Conservation (phyloP, 2,797 vertebrate genomes). For the Microctenopoma steveboyesi region DNA sequence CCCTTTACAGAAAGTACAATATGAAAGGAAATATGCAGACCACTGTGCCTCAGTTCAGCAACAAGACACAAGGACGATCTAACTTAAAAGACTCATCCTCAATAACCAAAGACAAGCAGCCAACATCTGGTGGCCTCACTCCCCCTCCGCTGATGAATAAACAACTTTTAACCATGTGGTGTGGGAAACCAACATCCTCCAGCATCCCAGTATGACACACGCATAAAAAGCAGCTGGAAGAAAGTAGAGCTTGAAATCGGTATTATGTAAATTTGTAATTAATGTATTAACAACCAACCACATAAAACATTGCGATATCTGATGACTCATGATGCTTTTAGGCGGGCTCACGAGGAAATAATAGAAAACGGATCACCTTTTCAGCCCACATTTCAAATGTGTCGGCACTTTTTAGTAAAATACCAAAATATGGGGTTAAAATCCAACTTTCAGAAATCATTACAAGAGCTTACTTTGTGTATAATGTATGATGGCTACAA, state of each 20-base stretch:
- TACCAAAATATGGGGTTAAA: not conserved
- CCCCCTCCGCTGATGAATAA: slow-evolving; percentile 42
- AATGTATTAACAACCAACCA: slow-evolving; percentile 27
- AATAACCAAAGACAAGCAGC: slow-evolving; percentile 43
- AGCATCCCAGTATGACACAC: slow-evolving; percentile 39
- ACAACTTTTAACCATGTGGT: slow-evolving; percentile 51
- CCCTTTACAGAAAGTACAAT: slow-evolving; percentile 10
- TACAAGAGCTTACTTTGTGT: not conserved
- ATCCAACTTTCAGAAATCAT: not conserved
- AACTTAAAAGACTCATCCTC: slow-evolving; percentile 46
- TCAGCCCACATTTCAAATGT: not conserved
- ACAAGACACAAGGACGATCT: slow-evolving; percentile 32
- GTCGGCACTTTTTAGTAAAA: not conserved
- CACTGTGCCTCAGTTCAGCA: slow-evolving; percentile 31
- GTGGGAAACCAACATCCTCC: slow-evolving; percentile 51
- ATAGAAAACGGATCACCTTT: slow-evolving; percentile 1
- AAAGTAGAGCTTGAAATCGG: slow-evolving; percentile 35
- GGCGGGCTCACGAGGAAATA: not conserved
- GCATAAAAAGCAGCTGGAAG: slow-evolving; percentile 40
- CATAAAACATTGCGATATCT: slow-evolving; percentile 10
- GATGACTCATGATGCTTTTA: slow-evolving; percentile 9
- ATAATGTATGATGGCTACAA: not conserved
- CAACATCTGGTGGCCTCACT: slow-evolving; percentile 61
- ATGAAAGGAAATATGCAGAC: slow-evolving; percentile 21
- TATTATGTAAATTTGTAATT: slow-evolving; percentile 35